These are phyloP conservation scores for Abramis brama DNA, from an alignment of 2,113 vertebrate species.

Conservation along the genomic window DNA sequence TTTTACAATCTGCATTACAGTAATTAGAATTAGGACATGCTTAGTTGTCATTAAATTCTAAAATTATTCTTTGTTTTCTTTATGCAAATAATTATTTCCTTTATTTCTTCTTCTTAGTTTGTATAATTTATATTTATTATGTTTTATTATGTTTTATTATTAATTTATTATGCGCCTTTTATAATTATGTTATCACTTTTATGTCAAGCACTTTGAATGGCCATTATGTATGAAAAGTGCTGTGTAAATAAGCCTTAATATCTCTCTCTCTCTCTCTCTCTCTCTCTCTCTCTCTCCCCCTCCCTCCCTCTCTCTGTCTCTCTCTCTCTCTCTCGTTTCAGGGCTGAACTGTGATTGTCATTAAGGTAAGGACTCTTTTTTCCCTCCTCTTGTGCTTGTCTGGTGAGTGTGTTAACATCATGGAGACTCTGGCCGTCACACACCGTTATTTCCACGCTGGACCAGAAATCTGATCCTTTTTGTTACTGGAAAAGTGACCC, in stretches of 20 bases:
- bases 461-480: slow-evolving; percentile 24
- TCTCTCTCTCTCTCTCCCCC: too few species aligned
- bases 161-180: neutral
- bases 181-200: neutral
- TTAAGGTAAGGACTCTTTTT: slow-evolving; percentile 56
- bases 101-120: neutral
- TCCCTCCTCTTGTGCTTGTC: slow-evolving; percentile 44
- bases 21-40: neutral
- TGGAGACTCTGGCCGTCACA: slow-evolving; percentile 12
- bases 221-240: neutral
- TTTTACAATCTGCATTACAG: neutral
- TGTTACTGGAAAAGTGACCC: slow-evolving; percentile 39
- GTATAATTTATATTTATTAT: neutral
- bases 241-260: neutral
- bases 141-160: neutral
- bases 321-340: slow-evolving; percentile 60
- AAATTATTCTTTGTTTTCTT: neutral
- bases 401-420: slow-evolving; percentile 41
- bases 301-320: slow-evolving; percentile 38
- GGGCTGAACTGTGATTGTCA: slow-evolving; percentile 63
- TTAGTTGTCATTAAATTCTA: neutral
- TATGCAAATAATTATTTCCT: neutral
- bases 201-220: neutral
- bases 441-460: slow-evolving; percentile 20
- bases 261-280: too few species aligned